Evolutionary conservation across 2,113 vertebrate species (phyloP).

Genomic region (Poeciliopsis occidentalis): DNA sequence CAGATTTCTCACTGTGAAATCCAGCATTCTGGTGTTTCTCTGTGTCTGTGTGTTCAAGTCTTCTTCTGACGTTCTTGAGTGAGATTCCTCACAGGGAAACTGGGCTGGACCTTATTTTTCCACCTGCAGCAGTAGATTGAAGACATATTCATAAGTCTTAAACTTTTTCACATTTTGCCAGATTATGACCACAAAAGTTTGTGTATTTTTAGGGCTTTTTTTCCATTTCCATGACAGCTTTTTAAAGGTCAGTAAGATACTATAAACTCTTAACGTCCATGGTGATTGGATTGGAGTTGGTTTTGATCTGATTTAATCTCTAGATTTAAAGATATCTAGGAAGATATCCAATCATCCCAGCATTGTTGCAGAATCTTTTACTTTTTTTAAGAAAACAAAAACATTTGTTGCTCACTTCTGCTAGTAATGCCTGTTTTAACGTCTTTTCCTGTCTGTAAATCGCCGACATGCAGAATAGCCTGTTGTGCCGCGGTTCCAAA

Average conservation of each 20-base stretch:
- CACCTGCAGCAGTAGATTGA: background rate
- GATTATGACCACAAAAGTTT: background rate
- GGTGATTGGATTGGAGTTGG: background rate
- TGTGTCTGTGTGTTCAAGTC: constrained; percentile 1
- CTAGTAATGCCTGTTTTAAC: background rate
- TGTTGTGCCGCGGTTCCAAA: background rate
- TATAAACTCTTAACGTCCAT: background rate
- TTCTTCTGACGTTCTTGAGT: background rate
- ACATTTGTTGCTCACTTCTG: background rate
- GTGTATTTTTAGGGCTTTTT: too few relatives aligned
- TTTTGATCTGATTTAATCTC: background rate
- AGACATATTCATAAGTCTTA: background rate
- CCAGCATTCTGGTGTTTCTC: background rate
- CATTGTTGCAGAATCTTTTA: background rate
- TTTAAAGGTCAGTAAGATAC: background rate
- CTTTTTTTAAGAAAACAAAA: background rate
- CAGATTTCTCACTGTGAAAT: constrained; percentile 16
- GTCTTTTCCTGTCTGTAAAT: background rate
- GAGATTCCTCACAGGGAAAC: background rate
- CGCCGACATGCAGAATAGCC: background rate
- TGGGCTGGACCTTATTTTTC: background rate
- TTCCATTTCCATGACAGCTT: background rate
- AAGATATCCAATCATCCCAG: background rate
- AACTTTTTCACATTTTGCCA: background rate
- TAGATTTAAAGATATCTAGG: background rate